Percentiles rank a stretch among this genome's conserved stretches.
Evolutionary conservation across 2,113 vertebrate species (phyloP).

Genomic region (human (Homo sapiens)): DNA sequence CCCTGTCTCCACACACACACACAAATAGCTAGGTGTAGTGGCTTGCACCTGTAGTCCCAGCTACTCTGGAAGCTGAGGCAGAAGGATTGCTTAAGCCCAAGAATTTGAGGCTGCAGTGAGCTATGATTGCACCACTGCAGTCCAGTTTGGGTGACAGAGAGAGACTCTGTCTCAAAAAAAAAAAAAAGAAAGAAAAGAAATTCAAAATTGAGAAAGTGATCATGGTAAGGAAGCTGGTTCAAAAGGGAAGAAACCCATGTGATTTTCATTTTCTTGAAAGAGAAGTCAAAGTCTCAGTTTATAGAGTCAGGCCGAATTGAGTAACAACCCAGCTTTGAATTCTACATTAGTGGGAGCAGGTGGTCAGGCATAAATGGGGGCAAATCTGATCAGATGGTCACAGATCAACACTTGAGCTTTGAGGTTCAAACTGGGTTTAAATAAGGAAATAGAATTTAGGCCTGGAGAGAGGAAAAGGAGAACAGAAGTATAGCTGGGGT

Average conservation of each 20-base stretch:
- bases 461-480: conserved; percentile 1
- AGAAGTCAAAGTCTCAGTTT: conserved; percentile 16
- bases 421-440: conserved; percentile 16
- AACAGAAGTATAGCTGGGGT: not conserved
- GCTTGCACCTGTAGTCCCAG: too few species aligned
- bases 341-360: not conserved
- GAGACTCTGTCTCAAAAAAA: too few species aligned
- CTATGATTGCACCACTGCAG: too few species aligned
- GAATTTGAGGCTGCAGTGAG: too few species aligned
- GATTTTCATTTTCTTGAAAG: conserved; percentile 42
- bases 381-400: conserved; percentile 15
- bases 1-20: too few species aligned
- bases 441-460: conserved; percentile 15
- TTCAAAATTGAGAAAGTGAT: conserved; percentile 6
- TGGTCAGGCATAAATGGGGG: not conserved
- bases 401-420: not conserved
- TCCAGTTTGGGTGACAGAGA: too few species aligned
- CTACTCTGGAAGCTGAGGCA: too few species aligned
- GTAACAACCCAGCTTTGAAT: not conserved
- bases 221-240: not conserved
- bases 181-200: not conserved
- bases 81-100: too few species aligned
- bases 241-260: not conserved
- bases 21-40: too few species aligned
- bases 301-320: not conserved